A percentile compares a stretch with the other conserved stretches of the same genome.
These are phyloP conservation scores for Pseudeuparius sepicola DNA, from an alignment of 2,888 invertebrate genomes.

Conservation along the genomic window DNA sequence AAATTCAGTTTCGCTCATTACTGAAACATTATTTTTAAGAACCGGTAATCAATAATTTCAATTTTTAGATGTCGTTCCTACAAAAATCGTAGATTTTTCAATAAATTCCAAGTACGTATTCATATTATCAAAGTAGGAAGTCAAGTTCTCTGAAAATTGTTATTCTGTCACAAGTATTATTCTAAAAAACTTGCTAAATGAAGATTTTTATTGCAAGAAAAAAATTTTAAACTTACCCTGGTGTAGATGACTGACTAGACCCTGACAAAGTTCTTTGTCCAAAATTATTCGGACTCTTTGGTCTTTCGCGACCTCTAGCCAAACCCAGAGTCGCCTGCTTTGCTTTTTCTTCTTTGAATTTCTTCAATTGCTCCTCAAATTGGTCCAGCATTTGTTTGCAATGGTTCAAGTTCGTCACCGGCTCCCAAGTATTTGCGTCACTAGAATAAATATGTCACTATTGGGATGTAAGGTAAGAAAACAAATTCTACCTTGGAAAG, in stretches of 20 bases:
- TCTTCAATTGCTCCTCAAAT: slow-evolving; percentile 68
- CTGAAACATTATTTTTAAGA: too few relatives aligned
- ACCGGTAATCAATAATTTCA: too few relatives aligned
- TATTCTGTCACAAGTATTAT: too few relatives aligned
- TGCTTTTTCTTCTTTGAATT: slow-evolving; percentile 47
- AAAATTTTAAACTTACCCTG: slow-evolving; percentile 14
- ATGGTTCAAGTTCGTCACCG: slow-evolving; percentile 62
- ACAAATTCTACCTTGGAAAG: slow-evolving; percentile 49
- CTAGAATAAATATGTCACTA: slow-evolving; percentile 34
- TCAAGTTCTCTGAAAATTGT: too few relatives aligned
- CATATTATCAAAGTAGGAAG: too few relatives aligned
- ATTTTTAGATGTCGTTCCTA: too few relatives aligned
- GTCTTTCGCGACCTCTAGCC: slow-evolving; percentile 36
- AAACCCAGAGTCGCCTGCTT: slow-evolving; percentile 29
- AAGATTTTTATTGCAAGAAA: neutral
- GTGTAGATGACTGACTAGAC: slow-evolving; percentile 7
- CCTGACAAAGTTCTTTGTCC: neutral
- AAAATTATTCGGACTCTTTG: too few relatives aligned
- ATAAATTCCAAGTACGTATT: too few relatives aligned
- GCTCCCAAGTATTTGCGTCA: slow-evolving; percentile 80
- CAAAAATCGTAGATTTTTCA: too few relatives aligned
- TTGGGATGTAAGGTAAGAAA: slow-evolving; percentile 11
- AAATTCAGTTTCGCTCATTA: too few relatives aligned
- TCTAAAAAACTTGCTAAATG: neutral
- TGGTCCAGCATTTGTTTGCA: slow-evolving; percentile 70